These are phyloP conservation scores for Junonia oenone DNA, from an alignment of 2,888 invertebrate species.

Conservation along the genomic window DNA sequence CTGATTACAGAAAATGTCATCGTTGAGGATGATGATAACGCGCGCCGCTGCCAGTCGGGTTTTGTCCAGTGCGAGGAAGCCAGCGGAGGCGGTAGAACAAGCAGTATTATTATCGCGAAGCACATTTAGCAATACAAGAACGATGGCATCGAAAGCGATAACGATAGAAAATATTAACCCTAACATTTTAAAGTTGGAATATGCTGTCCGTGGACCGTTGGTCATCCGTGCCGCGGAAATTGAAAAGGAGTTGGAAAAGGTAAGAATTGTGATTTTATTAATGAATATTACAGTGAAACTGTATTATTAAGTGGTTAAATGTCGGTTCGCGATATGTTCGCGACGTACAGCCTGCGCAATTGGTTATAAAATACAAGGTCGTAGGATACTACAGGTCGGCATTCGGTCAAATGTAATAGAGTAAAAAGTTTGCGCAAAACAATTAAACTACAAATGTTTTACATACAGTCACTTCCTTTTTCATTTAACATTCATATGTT, in stretches of 20 bases:
- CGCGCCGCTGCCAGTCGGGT: constrained; percentile 49
- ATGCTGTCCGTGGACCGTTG: constrained; percentile 98
- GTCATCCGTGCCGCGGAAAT: constrained; percentile 95
- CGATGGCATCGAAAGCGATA: constrained; percentile 51
- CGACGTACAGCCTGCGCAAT: not conserved
- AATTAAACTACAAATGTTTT: not conserved
- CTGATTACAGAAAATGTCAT: constrained; percentile 60
- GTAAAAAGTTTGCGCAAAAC: not conserved
- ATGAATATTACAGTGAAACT: not conserved
- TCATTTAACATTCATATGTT: no score
- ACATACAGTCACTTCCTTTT: not conserved
- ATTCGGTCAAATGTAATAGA: no score
- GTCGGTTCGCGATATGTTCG: not conserved
- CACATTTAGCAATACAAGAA: constrained; percentile 33
- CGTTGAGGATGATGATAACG: constrained; percentile 57
- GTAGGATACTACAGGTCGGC: not conserved
- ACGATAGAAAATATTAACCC: constrained; percentile 91
- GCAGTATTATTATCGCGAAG: constrained; percentile 26
- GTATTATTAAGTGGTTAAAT: not conserved
- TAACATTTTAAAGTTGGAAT: constrained; percentile 94
- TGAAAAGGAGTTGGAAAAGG: constrained; percentile 92
- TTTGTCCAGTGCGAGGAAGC: constrained; percentile 40
- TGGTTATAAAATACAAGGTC: not conserved
- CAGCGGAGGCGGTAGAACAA: constrained; percentile 34
- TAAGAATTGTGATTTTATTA: constrained; percentile 44